Base-by-base conservation (phyloP, 2,797 vertebrate species). In the Gallinago stenura region DNA sequence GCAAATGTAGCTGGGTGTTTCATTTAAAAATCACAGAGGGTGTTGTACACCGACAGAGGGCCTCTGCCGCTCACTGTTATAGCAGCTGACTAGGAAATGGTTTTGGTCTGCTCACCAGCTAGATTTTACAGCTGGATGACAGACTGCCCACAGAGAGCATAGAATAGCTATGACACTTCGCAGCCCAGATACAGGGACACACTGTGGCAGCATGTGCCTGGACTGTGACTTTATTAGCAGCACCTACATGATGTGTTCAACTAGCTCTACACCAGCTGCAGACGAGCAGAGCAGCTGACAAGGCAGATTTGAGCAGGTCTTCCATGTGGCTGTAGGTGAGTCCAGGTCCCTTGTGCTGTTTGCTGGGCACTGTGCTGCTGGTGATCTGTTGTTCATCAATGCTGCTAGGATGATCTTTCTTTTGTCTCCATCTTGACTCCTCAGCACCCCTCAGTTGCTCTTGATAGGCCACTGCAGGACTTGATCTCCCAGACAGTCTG, bases 381-480 rank as follows among this genome's bases (percentile, higher is more conserved):
- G 13, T 69, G 24, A 13, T 66, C 17, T 31, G 43, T 13, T 62
- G 15, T 26, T 39, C 48, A 26, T 31, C 20, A 13, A 0, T 46
- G 43, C 28, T 78, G 26, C 16, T n/a, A 24, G 21, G 60, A 56
- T 7, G 33, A 48, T 9, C 24, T 79, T 84, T 37, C 37, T 51
- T 92, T 37, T 12, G 7, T 11, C 53, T 70, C n/a, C 13, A 2
- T 64, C 33, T 80, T 15, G 3, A 3, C 21, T 57, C 7, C 15
- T 15, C 16, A 15, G 1, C 25, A 80, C 33, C 16, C 11, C 16
- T 54, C 35, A 54, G 17, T 41, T 3, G 1, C 25, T 83, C 15
- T 53, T 0, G 0, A 8, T 39, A 37, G 33, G 37, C 12, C 24
- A 28, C 16, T 35, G 35, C 51, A 46, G 24, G 19, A 54, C 22